A percentile compares a stretch with the other conserved stretches of the same genome.
Conservation (phyloP, 2,888 invertebrate genomes). For the Lasius platythorax region DNA sequence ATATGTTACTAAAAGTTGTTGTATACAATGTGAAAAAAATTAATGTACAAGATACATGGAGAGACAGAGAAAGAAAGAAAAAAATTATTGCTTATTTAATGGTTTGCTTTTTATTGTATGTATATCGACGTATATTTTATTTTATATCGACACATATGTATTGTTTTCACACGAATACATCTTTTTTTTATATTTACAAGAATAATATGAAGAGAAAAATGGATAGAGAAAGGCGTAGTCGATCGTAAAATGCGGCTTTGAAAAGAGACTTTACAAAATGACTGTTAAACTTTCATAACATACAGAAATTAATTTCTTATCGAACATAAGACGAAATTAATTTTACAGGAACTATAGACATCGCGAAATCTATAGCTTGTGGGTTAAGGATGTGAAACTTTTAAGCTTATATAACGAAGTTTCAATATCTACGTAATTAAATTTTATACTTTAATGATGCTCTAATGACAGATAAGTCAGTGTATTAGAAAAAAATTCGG, state of each 20-base stretch:
- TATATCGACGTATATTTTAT: background rate
- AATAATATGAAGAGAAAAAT: background rate
- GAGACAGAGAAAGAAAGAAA: background rate
- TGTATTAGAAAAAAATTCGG: no score
- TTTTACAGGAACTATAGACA: background rate
- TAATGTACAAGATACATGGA: background rate
- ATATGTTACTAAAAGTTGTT: background rate
- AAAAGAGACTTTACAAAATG: conserved; percentile 11
- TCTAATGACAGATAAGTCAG: no score
- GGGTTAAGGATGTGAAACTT: no score
- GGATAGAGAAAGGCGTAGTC: background rate
- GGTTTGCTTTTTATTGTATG: background rate
- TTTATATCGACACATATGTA: background rate
- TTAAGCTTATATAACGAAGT: background rate
- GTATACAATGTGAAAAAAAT: background rate
- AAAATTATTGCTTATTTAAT: background rate
- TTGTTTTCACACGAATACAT: background rate
- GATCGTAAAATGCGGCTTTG: background rate
- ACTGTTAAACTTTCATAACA: background rate
- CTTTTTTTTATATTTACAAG: background rate
- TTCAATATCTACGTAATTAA: no score
- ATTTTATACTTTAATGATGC: no score
- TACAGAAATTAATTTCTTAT: background rate
- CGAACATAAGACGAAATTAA: conserved; percentile 8
- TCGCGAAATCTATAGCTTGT: no score